Conservation (phyloP, 30 jellyfish, hydroid and myxozoan species). For the Catostylus mosaicus region DNA sequence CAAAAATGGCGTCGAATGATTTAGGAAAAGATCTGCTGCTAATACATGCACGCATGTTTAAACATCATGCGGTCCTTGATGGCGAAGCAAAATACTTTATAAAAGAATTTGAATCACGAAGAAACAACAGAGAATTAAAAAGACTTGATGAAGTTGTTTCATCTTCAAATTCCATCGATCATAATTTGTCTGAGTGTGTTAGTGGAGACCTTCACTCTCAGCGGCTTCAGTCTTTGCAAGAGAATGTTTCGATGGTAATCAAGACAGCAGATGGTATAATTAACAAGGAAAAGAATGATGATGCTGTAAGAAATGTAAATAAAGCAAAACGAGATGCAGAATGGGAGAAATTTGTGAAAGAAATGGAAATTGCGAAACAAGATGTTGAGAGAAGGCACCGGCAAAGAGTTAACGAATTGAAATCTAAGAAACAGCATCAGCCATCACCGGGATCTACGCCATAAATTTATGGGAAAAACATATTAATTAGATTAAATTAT, state of each 20-base stretch:
- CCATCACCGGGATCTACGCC: neutral
- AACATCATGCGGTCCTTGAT: slow-evolving; percentile 62
- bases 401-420: slow-evolving; percentile 54
- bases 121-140: slow-evolving; percentile 58
- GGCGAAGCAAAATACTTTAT: slow-evolving; percentile 53
- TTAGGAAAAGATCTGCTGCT: slow-evolving; percentile 64
- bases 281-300: slow-evolving; percentile 29
- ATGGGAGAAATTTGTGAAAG: slow-evolving; percentile 54
- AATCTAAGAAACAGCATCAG: slow-evolving; percentile 10
- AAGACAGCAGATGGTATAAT: slow-evolving; percentile 26
- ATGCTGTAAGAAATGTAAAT: slow-evolving; percentile 14
- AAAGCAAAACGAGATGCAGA: slow-evolving; percentile 54
- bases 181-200: slow-evolving; percentile 46
- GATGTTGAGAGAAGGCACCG: slow-evolving; percentile 66
- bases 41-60: slow-evolving; percentile 58
- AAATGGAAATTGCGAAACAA: slow-evolving; percentile 58
- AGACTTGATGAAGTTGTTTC: slow-evolving; percentile 54
- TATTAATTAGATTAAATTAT: neutral
- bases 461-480: no score
- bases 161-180: slow-evolving; percentile 39
- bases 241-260: slow-evolving; percentile 29
- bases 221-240: slow-evolving; percentile 28
- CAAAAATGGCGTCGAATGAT: slow-evolving; percentile 66
- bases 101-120: slow-evolving; percentile 64
- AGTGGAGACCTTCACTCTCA: slow-evolving; percentile 41